Base-by-base conservation (phyloP, 1,140 invertebrate genomes). In the Drosophila yakuba region DNA sequence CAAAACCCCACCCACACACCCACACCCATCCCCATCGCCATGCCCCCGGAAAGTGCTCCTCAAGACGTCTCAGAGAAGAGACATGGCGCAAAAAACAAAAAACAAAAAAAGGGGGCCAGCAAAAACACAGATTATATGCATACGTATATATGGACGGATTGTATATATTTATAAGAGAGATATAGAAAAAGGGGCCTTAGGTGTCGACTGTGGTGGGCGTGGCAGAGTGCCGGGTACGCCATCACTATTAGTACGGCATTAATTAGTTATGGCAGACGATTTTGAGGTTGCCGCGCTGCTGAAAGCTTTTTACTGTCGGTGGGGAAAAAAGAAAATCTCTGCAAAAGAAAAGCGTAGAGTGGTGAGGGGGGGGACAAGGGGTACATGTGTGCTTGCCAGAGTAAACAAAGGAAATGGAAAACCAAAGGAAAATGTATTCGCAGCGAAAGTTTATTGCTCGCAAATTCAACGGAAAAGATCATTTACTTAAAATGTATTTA, bases 201-300 rank as follows among this genome's bases (percentile, higher is more conserved):
- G 66, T 69, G 66, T 69, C 51, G 36, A 23, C 17, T 43, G 44
- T 17, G 39, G 47, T 23, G 41, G 57, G 39, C 38, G 48, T 63
- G 51, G 67, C 71, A 64, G 72, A 73, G 67, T 51, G 45, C 60
- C 38, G 72, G 58, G 67, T 56, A 47, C 62, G 57, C 64, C 72
- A 74, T 62, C 81, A 86, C 82, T 85, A 86, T 89, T 88, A 85
- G 80, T 90, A 73, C 77, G 77, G 86, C 90, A 91, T 91, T 91
- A 91, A 91, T 91, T 91, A 91, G 90, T 91, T 91, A 91, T 91
- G 90, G 90, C 90, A 91, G 90, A 91, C 90, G 90, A 91, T 91
- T 91, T 88, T 91, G 90, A 86, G 90, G 90, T 91, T 91, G 69
- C 62, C 80, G 71, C 60, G 77, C 64, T 63, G 64, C 78, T 91